Conservation (phyloP, 2,797 vertebrate species). For the Microctenopoma stevenorrisi region DNA sequence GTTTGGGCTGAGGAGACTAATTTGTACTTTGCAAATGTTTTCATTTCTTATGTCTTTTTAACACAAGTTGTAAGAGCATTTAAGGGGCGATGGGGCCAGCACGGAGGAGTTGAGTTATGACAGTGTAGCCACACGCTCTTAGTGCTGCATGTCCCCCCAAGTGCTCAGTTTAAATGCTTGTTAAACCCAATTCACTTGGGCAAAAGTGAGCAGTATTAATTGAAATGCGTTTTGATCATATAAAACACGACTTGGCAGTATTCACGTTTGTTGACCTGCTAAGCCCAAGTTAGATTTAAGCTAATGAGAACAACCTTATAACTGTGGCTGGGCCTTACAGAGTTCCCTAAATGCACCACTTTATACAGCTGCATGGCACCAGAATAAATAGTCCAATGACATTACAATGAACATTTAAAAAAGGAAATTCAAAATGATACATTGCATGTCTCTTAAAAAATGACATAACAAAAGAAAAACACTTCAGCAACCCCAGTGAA, state of each 20-base stretch:
- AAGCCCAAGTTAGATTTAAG: slow-evolving; percentile 43
- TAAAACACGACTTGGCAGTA: slow-evolving; percentile 66
- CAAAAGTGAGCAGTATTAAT: slow-evolving; percentile 28
- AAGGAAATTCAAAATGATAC: slow-evolving; percentile 60
- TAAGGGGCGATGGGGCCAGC: neutral
- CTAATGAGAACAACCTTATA: slow-evolving; percentile 39
- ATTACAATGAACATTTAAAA: slow-evolving; percentile 69
- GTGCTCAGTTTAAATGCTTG: slow-evolving; percentile 66
- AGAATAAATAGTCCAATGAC: slow-evolving; percentile 78
- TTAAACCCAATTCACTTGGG: slow-evolving; percentile 35
- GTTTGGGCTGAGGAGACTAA: neutral
- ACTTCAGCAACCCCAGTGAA: slow-evolving; percentile 70
- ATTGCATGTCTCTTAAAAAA: slow-evolving; percentile 60
- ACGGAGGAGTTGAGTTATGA: slow-evolving; percentile 1
- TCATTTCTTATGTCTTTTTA: neutral
- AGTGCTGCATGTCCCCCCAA: slow-evolving; percentile 15
- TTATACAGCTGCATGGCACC: slow-evolving; percentile 70
- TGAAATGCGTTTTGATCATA: slow-evolving; percentile 32
- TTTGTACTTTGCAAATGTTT: neutral
- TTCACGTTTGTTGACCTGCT: slow-evolving; percentile 53
- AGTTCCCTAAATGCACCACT: slow-evolving; percentile 60
- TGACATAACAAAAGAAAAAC: slow-evolving; percentile 57
- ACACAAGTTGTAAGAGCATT: slow-evolving; percentile 27
- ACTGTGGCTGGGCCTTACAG: slow-evolving; percentile 30
- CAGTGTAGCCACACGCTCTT: slow-evolving; percentile 13